A percentile compares a stretch with the other conserved stretches of the same genome.
Evolutionary conservation across 2,888 invertebrate genomes (phyloP).

Genomic region (Dryococelus australis): DNA sequence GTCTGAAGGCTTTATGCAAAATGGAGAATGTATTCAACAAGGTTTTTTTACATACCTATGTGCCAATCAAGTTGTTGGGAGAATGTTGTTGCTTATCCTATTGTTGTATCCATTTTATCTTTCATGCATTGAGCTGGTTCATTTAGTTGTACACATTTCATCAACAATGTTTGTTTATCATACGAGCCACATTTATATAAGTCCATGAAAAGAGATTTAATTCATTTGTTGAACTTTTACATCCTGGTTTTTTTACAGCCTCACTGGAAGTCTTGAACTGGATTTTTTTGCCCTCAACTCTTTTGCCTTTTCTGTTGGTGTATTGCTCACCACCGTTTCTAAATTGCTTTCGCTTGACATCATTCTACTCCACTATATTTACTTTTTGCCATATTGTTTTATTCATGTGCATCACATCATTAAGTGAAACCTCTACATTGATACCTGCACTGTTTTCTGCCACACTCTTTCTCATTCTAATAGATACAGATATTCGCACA

Average conservation of each 20-base stretch:
- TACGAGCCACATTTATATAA: constrained; percentile 4
- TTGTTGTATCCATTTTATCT: not conserved
- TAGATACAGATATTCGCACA: not conserved
- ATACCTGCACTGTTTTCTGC: not conserved
- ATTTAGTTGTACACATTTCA: constrained; percentile 1
- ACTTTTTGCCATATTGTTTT: constrained; percentile 33
- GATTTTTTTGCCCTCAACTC: not conserved
- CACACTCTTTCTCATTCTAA: not conserved
- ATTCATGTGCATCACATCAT: not conserved
- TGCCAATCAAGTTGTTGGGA: constrained; percentile 22
- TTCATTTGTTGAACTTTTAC: constrained; percentile 18
- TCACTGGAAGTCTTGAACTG: not conserved
- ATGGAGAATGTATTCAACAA: not conserved
- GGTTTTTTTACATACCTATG: not conserved
- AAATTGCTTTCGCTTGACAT: constrained; percentile 29
- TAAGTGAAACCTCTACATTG: not conserved
- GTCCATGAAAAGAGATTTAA: not conserved
- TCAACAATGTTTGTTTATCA: constrained; percentile 24
- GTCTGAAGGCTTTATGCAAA: constrained; percentile 18
- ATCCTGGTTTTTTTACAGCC: not conserved
- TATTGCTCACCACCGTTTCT: constrained; percentile 24
- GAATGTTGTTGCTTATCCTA: not conserved
- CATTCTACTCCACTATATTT: not conserved
- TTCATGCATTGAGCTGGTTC: not conserved
- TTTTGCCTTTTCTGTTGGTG: constrained; percentile 27